Conservation (phyloP, 2,888 invertebrate genomes). For the Drosophila longiperda region DNA sequence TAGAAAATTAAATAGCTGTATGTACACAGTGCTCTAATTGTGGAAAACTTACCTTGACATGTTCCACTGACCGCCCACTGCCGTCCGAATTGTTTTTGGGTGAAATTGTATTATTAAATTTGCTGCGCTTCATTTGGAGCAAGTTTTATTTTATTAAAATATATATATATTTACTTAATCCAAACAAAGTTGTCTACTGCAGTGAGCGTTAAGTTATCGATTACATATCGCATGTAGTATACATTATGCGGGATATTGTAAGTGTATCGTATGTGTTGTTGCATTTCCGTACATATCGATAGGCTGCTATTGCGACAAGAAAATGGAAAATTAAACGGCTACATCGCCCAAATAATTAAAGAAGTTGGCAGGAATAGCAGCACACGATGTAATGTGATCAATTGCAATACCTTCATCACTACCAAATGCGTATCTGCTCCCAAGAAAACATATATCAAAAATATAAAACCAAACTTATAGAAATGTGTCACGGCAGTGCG, state of each 20-base stretch:
- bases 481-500: background rate
- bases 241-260: background rate
- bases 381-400: too few relatives aligned
- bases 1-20: background rate
- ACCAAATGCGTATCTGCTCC: background rate
- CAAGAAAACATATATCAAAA: background rate
- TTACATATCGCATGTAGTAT: background rate
- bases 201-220: slow-evolving; percentile 50
- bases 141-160: background rate
- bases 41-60: slow-evolving; percentile 77
- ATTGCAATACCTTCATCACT: background rate
- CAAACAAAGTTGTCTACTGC: slow-evolving; percentile 15
- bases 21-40: background rate
- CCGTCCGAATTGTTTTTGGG: slow-evolving; percentile 38
- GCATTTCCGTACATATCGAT: too few relatives aligned
- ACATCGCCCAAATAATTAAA: too few relatives aligned
- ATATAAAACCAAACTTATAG: background rate
- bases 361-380: too few relatives aligned
- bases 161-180: too few relatives aligned
- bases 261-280: background rate
- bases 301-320: too few relatives aligned
- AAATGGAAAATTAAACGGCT: too few relatives aligned
- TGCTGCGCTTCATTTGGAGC: slow-evolving; percentile 48
- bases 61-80: slow-evolving; percentile 82
- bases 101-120: slow-evolving; percentile 20